Base-by-base conservation (phyloP, 1,140 invertebrate genomes). In the Heliothis virescens region DNA sequence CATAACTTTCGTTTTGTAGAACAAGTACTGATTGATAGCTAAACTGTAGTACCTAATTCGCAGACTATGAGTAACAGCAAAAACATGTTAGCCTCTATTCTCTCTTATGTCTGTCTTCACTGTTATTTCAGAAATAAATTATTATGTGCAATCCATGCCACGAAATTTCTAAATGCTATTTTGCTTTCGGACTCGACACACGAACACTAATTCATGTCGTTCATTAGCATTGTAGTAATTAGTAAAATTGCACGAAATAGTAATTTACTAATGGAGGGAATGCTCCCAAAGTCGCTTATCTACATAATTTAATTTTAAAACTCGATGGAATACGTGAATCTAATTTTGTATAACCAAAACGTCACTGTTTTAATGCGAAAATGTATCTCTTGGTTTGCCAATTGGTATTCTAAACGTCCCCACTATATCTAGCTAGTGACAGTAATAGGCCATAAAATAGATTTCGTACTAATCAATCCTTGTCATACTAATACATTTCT, bases 241-340 rank as follows among this genome's bases (percentile, higher is more conserved):
- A 53, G 67, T 71, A 26, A 48, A 65, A 65, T 65, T 41, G 41
- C 50, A 67, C 63, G 41, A 53, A 71, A 71, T 52, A 53, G 67
- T 53, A 71, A 71, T 71, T 52, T 29, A 50, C 67, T 71, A 71
- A 71, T 71, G 47, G 67, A 48, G 16, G n/a, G 34, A 48, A 41
- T 41, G 63, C 48, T 48, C 41, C n/a, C 29, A 34, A 62, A 13
- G 26, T 26, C 21, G 26, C 34, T 65, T 52, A 52, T 69, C 16
- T 29, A 21, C 16, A 16, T 69, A 69, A 12, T 69, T 47, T 21
- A 69, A 52, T 50, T 69, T 48, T 69, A 21, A 41, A 41, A 52
- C 18, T 50, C 41, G n/a, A 18, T 47, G 18, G 41, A 47, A 12
- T 47, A 41, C 41, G 29, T 65, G 62, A 65, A 34, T 11, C n/a